Percentiles rank a stretch among this genome's conserved stretches.
Evolutionary conservation across 2,797 vertebrate genomes (phyloP).

Genomic region (Acestrorhynchus altus): DNA sequence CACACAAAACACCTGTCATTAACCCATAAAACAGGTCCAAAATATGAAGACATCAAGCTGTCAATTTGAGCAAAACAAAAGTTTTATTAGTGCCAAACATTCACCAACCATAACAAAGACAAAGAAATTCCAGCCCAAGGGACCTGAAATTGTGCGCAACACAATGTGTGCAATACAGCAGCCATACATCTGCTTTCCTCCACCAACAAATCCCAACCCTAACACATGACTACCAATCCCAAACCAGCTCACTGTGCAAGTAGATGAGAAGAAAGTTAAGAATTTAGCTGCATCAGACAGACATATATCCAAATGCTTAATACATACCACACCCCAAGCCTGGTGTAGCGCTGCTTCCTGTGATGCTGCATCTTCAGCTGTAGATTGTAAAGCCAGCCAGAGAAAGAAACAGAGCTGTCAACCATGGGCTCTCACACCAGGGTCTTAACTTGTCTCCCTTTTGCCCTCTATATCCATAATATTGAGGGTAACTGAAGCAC

Average conservation of each 20-base stretch:
- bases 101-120: neutral
- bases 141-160: neutral
- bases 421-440: conserved; percentile 15
- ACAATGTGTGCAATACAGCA: neutral
- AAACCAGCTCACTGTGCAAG: neutral
- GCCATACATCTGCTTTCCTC: neutral
- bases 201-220: neutral
- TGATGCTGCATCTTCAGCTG: conserved; percentile 54
- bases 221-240: too few relatives aligned
- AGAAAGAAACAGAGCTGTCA: neutral
- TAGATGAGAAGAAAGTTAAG: neutral
- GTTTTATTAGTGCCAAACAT: neutral
- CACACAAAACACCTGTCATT: neutral
- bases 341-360: conserved; percentile 58
- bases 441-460: conserved; percentile 10
- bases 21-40: neutral
- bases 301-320: neutral
- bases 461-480: conserved; percentile 19
- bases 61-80: neutral
- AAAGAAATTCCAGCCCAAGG: neutral
- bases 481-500: neutral
- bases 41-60: neutral
- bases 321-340: conserved; percentile 74
- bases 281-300: neutral
- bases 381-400: conserved; percentile 14